A percentile compares a stretch with the other conserved stretches of the same genome.
Conservation (phyloP, 2,113 vertebrate species). For the Budorcas taxicolor region DNA sequence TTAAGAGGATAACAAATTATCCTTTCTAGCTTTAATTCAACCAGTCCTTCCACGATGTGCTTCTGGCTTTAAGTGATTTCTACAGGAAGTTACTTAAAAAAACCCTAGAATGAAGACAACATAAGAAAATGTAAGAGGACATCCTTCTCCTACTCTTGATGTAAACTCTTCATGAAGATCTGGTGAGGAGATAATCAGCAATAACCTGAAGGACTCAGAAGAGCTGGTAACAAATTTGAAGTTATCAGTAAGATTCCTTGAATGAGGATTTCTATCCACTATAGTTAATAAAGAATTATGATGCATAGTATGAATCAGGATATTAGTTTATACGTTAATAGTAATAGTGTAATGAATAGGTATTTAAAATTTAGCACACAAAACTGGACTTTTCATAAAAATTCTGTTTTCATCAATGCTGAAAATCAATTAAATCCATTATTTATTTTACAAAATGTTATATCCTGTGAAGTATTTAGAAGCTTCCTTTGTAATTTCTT, state of each 20-base stretch:
- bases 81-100: neutral
- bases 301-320: neutral
- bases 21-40: conserved; percentile 34
- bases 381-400: neutral
- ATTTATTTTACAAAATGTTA: neutral
- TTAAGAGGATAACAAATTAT: neutral
- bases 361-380: neutral
- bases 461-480: neutral
- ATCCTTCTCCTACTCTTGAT: neutral
- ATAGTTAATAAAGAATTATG: neutral
- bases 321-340: neutral
- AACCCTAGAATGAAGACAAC: neutral
- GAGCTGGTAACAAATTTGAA: neutral
- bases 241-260: neutral
- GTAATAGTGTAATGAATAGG: neutral
- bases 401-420: neutral
- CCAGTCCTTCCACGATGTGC: neutral
- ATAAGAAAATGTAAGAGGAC: neutral
- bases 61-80: neutral
- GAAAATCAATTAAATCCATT: neutral
- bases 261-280: neutral
- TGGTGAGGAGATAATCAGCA: neutral
- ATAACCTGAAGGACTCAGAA: neutral
- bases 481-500: neutral
- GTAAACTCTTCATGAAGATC: neutral